These are phyloP conservation scores for Noctilio leporinus DNA, from an alignment of 2,113 vertebrate species.

Conservation along the genomic window DNA sequence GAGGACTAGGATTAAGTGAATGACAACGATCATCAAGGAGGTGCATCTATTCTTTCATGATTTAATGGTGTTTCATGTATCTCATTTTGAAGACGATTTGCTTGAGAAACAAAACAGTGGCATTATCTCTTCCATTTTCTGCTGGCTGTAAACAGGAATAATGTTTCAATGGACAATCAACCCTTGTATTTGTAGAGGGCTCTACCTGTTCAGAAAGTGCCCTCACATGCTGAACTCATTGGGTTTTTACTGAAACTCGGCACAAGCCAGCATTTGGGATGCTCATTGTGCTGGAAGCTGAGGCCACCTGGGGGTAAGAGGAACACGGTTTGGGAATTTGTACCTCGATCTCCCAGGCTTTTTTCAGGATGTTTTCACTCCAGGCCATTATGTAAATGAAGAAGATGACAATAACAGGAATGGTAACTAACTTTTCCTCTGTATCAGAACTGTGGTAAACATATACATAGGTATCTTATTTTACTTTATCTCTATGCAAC, in stretches of 20 bases:
- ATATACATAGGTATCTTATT: neutral
- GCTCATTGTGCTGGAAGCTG: neutral
- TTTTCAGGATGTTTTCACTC: neutral
- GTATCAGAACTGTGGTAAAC: neutral
- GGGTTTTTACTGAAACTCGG: neutral
- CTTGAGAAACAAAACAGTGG: slow-evolving; percentile 58
- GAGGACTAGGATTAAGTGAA: slow-evolving; percentile 44
- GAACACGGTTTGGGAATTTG: neutral
- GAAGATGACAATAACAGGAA: neutral
- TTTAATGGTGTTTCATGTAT: neutral
- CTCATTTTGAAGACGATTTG: slow-evolving; percentile 59
- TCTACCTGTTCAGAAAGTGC: neutral
- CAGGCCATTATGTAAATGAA: neutral
- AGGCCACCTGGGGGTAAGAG: neutral
- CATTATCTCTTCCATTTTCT: slow-evolving; percentile 45
- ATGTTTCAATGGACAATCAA: neutral
- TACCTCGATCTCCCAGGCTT: neutral
- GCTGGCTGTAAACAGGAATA: neutral
- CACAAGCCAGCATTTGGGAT: neutral
- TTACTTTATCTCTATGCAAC: neutral
- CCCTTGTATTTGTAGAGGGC: neutral
- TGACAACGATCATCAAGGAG: neutral
- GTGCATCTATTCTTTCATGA: neutral
- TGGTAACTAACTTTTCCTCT: neutral
- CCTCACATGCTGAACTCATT: neutral